Conservation (phyloP, 1,140 invertebrate species). For the Bombus huntii region DNA sequence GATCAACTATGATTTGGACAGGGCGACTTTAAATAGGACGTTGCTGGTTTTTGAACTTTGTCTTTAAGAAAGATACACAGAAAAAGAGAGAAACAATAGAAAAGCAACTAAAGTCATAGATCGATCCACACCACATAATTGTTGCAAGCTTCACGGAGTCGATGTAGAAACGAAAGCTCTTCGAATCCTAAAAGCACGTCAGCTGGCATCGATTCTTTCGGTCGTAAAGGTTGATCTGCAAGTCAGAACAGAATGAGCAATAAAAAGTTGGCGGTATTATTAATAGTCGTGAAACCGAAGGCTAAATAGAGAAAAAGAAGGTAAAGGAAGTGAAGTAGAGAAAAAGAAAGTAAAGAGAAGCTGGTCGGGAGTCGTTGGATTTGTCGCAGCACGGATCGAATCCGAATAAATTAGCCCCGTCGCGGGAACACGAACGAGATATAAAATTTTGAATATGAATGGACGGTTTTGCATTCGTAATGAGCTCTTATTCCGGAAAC, state of each 20-base stretch:
- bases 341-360: neutral
- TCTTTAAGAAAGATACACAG: neutral
- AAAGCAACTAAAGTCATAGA: neutral
- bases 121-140: too few species aligned
- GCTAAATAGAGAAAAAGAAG: neutral
- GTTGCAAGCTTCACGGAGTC: neutral
- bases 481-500: constrained; percentile 86
- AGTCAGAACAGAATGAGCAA: constrained; percentile 28
- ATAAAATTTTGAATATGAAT: constrained; percentile 95
- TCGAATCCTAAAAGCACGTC: constrained; percentile 8
- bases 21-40: too few species aligned
- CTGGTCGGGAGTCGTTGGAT: constrained; percentile 71
- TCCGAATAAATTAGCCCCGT: constrained; percentile 83
- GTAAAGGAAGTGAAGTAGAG: too few species aligned
- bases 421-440: constrained; percentile 82
- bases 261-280: constrained; percentile 48
- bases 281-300: constrained; percentile 44
- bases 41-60: too few species aligned
- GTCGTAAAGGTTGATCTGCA: constrained; percentile 39
- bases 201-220: constrained; percentile 36
- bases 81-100: neutral
- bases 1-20: too few species aligned
- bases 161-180: neutral
- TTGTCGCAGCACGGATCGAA: constrained; percentile 78
- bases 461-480: constrained; percentile 92